These are phyloP conservation scores for Anthopleura sola DNA, from an alignment of 64 coral and sea anemone genomes.

Conservation along the genomic window DNA sequence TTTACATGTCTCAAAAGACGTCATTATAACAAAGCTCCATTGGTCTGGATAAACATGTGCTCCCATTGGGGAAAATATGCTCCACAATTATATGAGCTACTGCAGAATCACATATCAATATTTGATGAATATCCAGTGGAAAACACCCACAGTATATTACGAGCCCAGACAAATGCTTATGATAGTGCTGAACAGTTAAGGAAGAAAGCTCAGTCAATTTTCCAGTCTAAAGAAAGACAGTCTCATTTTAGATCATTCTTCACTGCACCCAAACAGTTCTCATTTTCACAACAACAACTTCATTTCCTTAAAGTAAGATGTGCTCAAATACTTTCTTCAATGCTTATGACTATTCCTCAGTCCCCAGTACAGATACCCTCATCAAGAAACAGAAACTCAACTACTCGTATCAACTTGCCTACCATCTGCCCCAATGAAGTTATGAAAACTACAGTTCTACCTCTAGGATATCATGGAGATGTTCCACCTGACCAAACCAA, in stretches of 20 bases:
- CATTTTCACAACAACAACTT: slow-evolving; percentile 35
- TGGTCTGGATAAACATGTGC: slow-evolving; percentile 50
- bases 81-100: slow-evolving; percentile 36
- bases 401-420: neutral
- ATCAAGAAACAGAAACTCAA: neutral
- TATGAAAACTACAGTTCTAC: slow-evolving; percentile 17
- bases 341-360: neutral
- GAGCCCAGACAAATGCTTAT: slow-evolving; percentile 39
- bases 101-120: slow-evolving; percentile 12
- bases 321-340: slow-evolving; percentile 35
- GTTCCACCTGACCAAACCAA: slow-evolving; percentile 23
- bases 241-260: slow-evolving; percentile 23
- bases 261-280: neutral
- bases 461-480: slow-evolving; percentile 23
- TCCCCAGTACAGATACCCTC: neutral
- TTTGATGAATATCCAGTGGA: slow-evolving; percentile 65
- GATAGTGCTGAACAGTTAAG: slow-evolving; percentile 39
- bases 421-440: neutral
- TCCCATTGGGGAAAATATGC: slow-evolving; percentile 41
- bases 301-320: slow-evolving; percentile 31
- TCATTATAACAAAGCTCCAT: slow-evolving; percentile 52
- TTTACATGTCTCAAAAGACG: slow-evolving; percentile 28
- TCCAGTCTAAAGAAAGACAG: slow-evolving; percentile 38
- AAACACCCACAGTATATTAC: slow-evolving; percentile 43
- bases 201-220: slow-evolving; percentile 37